A percentile compares a stretch with the other conserved stretches of the same genome.
Conservation (phyloP, 2,113 vertebrate genomes). For the Poeciliopsis prolifica region DNA sequence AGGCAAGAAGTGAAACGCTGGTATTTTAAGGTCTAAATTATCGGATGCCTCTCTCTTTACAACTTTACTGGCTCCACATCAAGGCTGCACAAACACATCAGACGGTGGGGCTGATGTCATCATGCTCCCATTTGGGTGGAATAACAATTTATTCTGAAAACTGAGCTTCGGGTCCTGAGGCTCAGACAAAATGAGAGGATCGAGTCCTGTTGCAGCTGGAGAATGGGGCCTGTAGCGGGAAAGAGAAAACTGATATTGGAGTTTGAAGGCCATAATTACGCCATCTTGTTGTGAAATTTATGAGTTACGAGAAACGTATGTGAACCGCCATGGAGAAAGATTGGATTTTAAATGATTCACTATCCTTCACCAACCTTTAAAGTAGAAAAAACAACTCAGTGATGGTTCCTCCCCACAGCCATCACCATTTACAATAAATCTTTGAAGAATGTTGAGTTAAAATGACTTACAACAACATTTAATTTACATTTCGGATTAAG, state of each 20-base stretch:
- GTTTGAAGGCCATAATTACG: slow-evolving; percentile 19
- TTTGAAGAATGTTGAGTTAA: no score
- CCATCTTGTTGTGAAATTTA: not conserved
- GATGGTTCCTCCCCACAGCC: not conserved
- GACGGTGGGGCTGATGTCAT: slow-evolving; percentile 58
- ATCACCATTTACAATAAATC: no score
- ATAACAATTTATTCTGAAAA: slow-evolving; percentile 63
- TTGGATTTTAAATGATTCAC: no score
- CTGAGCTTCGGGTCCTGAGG: slow-evolving; percentile 65
- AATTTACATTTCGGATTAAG: no score
- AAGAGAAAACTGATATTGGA: slow-evolving; percentile 36
- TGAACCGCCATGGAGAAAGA: not conserved
- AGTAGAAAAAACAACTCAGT: not conserved
- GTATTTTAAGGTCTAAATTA: not conserved
- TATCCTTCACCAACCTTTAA: not conserved
- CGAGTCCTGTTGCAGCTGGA: slow-evolving; percentile 14
- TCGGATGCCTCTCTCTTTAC: not conserved
- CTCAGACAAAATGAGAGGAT: slow-evolving; percentile 44
- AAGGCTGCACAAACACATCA: slow-evolving; percentile 19
- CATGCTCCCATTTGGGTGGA: slow-evolving; percentile 31
- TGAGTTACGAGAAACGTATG: not conserved
- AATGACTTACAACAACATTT: no score
- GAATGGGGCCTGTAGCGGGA: slow-evolving; percentile 14
- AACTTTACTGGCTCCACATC: slow-evolving; percentile 13
- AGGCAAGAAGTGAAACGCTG: not conserved